Evolutionary conservation across 2,888 invertebrate species (phyloP).

Genomic region (Agapostemon virescens): DNA sequence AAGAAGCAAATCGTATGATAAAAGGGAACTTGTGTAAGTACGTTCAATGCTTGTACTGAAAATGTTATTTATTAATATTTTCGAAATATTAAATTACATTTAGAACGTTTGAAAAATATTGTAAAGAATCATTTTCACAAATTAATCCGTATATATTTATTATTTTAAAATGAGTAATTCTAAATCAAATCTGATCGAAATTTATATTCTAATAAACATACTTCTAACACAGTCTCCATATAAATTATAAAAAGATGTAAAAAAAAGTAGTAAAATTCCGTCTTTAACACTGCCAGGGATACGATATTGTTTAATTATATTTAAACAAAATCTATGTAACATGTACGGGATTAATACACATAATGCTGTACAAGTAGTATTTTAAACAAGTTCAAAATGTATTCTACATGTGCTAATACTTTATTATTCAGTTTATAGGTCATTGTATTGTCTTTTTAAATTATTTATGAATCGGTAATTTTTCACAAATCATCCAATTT

Average conservation of each 20-base stretch:
- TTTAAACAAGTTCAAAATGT: slow-evolving; percentile 37
- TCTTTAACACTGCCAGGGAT: slow-evolving; percentile 34
- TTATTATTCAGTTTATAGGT: slow-evolving; percentile 30
- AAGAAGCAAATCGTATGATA: slow-evolving; percentile 19
- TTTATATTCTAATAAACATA: slow-evolving; percentile 52
- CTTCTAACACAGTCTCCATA: slow-evolving; percentile 62
- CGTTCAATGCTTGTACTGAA: slow-evolving; percentile 54
- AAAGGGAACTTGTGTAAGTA: slow-evolving; percentile 30
- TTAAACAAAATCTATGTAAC: slow-evolving; percentile 31
- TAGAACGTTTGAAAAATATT: slow-evolving; percentile 58
- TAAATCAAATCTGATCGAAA: slow-evolving; percentile 34
- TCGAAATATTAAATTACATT: slow-evolving; percentile 72
- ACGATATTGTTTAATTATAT: slow-evolving; percentile 39
- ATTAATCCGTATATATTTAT: slow-evolving; percentile 45
- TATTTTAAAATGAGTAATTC: slow-evolving; percentile 18
- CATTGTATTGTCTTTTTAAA: slow-evolving; percentile 30
- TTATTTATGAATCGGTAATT: slow-evolving; percentile 38
- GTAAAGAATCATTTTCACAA: slow-evolving; percentile 46
- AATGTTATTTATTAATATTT: slow-evolving; percentile 71
- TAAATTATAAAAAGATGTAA: slow-evolving; percentile 62
- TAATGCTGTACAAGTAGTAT: slow-evolving; percentile 54
- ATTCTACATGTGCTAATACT: slow-evolving; percentile 36
- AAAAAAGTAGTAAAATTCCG: slow-evolving; percentile 46
- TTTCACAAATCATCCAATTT: slow-evolving; percentile 29
- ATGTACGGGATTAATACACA: slow-evolving; percentile 39